phyloP scores from a whole-genome alignment of 1,140 invertebrate genomes.

The Asbolus verrucosus region DNA sequence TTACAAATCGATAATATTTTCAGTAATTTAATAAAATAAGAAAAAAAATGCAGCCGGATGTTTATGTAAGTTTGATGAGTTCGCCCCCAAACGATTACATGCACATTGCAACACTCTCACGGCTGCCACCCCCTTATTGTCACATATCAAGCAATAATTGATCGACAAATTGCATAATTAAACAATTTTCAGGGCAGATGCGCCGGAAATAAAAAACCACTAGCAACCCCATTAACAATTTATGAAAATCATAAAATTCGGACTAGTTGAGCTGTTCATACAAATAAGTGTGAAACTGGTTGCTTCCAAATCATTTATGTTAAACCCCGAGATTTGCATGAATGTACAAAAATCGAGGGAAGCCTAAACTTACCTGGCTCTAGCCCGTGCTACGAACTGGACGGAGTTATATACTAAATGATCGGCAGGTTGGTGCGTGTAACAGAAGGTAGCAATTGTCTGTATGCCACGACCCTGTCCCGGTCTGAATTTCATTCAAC shows the following conservation, averaged over 20 bases:
- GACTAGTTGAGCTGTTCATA: too few species aligned
- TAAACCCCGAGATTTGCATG: too few species aligned
- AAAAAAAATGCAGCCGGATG: too few species aligned
- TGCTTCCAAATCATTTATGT: too few species aligned
- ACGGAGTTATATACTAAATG: too few species aligned
- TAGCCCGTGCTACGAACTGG: too few species aligned
- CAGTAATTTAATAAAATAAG: too few species aligned
- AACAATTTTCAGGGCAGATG: slow-evolving; percentile 17
- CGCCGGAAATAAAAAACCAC: slow-evolving; percentile 13
- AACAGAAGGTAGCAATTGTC: background rate
- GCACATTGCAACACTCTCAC: slow-evolving; percentile 17
- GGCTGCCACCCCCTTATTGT: background rate
- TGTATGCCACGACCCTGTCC: background rate
- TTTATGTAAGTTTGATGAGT: slow-evolving; percentile 11
- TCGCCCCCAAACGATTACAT: slow-evolving; percentile 4
- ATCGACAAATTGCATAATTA: slow-evolving; percentile 16
- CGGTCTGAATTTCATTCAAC: slow-evolving; percentile 17
- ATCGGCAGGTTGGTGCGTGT: too few species aligned
- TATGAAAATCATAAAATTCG: too few species aligned
- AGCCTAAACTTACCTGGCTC: background rate
- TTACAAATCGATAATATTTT: slow-evolving; percentile 18
- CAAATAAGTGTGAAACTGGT: too few species aligned
- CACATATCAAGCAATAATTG: background rate
- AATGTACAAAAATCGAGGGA: background rate
- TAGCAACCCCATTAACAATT: background rate